Conservation (phyloP, 1,140 invertebrate species). For the Ctenoplectra terminalis region DNA sequence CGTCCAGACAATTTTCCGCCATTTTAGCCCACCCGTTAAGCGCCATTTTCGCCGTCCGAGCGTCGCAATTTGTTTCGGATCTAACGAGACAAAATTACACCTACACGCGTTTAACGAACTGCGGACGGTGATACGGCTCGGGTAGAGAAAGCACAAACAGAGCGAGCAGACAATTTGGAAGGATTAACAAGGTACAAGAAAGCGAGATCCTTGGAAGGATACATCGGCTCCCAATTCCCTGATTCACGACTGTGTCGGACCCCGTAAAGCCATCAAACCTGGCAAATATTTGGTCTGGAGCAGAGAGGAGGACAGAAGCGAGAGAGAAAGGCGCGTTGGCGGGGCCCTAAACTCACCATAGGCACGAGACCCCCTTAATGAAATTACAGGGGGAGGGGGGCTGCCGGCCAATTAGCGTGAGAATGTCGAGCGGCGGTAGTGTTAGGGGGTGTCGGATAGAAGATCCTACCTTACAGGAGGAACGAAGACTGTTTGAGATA, state of each 20-base stretch:
- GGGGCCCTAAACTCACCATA: conserved; percentile 63
- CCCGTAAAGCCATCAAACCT: conserved; percentile 68
- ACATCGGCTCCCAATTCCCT: conserved; percentile 49
- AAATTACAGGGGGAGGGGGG: conserved; percentile 78
- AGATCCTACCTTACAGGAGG: conserved; percentile 43
- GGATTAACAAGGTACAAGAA: conserved; percentile 37
- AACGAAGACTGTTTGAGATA: conserved; percentile 1
- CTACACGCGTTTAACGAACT: too few relatives aligned
- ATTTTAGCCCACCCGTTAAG: neutral
- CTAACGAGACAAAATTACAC: too few relatives aligned
- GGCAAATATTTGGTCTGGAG: conserved; percentile 73
- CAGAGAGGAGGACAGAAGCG: conserved; percentile 19
- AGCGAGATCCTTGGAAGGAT: conserved; percentile 38
- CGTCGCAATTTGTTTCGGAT: too few relatives aligned
- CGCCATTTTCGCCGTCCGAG: too few relatives aligned
- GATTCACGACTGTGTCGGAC: conserved; percentile 55
- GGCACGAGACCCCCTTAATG: conserved; percentile 78
- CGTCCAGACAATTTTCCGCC: neutral
- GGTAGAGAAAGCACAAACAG: neutral
- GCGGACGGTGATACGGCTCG: neutral
- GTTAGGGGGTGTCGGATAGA: conserved; percentile 61
- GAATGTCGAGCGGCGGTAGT: conserved; percentile 72
- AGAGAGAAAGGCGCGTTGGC: conserved; percentile 53
- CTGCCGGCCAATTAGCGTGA: conserved; percentile 78
- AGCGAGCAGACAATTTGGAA: conserved; percentile 10